Evolutionary conservation across 2,113 vertebrate species (phyloP).

Genomic region (Mormyrus iriodes): DNA sequence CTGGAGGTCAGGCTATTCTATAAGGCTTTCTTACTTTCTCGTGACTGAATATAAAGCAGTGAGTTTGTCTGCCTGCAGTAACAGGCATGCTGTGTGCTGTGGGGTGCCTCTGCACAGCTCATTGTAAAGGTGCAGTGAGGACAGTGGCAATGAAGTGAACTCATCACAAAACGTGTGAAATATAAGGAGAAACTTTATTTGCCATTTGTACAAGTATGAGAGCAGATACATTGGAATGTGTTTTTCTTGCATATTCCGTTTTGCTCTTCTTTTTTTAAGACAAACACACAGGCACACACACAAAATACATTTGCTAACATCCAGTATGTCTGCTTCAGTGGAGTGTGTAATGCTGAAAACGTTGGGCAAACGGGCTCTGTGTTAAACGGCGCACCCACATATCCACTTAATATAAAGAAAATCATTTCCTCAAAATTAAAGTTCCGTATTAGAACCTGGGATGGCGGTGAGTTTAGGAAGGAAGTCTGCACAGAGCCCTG

Average conservation of each 20-base stretch:
- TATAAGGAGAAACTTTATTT: background rate
- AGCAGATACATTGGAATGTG: background rate
- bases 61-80: background rate
- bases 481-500: background rate
- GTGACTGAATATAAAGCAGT: background rate
- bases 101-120: background rate
- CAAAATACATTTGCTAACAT: background rate
- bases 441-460: background rate
- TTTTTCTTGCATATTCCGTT: background rate
- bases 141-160: background rate
- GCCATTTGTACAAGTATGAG: background rate
- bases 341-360: background rate
- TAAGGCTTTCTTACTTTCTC: background rate
- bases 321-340: background rate
- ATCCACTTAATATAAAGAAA: constrained; percentile 1
- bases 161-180: background rate
- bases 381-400: background rate
- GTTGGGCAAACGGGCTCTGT: background rate
- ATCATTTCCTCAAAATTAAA: background rate
- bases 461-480: background rate
- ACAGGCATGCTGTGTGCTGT: background rate
- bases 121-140: background rate
- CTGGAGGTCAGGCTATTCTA: background rate
- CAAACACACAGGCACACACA: background rate
- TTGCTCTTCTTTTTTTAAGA: background rate